These are phyloP conservation scores for Ispidina picta DNA, from an alignment of 2,797 vertebrate species.

Conservation along the genomic window DNA sequence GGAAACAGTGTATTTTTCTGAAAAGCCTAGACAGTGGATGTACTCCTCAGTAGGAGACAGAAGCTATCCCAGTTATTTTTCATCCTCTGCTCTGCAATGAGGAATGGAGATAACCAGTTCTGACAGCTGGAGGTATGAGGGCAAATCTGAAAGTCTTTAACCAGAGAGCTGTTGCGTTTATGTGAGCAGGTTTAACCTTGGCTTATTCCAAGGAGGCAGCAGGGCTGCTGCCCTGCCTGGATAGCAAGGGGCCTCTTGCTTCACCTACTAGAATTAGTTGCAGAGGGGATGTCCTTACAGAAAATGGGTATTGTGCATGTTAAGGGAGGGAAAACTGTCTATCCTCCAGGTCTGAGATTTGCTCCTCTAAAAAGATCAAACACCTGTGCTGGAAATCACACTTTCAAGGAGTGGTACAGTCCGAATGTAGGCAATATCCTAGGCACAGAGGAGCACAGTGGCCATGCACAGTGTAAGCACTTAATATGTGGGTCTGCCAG, in stretches of 20 bases:
- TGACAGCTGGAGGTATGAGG: background rate
- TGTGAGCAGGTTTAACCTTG: background rate
- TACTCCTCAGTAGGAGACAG: background rate
- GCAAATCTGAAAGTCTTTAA: background rate
- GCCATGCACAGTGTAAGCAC: fast-evolving
- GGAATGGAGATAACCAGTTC: background rate
- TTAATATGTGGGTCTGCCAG: fast-evolving
- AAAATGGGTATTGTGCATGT: background rate
- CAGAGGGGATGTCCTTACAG: background rate
- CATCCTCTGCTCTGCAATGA: background rate
- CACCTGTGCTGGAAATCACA: background rate
- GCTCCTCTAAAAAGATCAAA: background rate
- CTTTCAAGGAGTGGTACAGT: background rate
- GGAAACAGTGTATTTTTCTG: conserved; percentile 39
- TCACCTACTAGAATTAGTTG: background rate
- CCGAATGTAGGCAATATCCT: background rate
- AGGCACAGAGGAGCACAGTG: background rate
- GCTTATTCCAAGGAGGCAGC: background rate
- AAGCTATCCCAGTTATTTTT: conserved; percentile 7
- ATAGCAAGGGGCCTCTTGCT: background rate
- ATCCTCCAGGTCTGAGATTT: background rate
- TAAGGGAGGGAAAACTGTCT: background rate
- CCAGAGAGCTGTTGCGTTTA: background rate
- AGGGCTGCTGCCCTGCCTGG: background rate
- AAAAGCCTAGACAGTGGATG: background rate